Conservation (phyloP, 2,797 vertebrate genomes). For the Pelochelys cantorii region DNA sequence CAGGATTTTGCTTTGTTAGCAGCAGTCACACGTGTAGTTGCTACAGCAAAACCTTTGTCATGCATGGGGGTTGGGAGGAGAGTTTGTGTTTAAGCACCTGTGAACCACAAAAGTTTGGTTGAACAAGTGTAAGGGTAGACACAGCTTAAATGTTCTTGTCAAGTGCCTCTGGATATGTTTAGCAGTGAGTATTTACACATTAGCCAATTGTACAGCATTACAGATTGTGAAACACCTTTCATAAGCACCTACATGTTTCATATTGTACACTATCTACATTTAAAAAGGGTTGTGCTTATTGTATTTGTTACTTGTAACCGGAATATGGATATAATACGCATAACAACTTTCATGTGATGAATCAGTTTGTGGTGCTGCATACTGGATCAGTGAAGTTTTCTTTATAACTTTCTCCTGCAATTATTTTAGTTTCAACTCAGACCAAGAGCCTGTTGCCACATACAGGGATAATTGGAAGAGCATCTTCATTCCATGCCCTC, state of each 20-base stretch:
- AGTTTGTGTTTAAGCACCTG: no score
- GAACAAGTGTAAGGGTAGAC: no score
- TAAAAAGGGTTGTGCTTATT: not conserved
- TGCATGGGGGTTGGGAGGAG: no score
- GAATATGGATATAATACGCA: not conserved
- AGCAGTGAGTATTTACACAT: accelerated
- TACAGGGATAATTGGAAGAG: not conserved
- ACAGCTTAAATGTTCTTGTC: not conserved
- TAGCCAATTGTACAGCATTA: accelerated
- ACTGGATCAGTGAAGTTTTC: not conserved
- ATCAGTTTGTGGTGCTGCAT: not conserved
- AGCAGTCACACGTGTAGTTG: no score
- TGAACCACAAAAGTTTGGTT: no score
- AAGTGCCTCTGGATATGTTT: accelerated
- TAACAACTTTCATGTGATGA: not conserved
- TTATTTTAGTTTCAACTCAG: not conserved
- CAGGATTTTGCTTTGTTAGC: no score
- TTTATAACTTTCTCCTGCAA: not conserved
- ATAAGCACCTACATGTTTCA: not conserved
- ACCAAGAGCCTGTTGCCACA: not conserved
- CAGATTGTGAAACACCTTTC: accelerated
- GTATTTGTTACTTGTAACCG: not conserved
- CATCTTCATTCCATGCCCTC: not conserved
- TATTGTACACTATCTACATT: not conserved
- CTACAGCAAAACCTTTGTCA: no score